These are phyloP conservation scores for Agrochola lota DNA, from an alignment of 2,888 invertebrate genomes.

Conservation along the genomic window DNA sequence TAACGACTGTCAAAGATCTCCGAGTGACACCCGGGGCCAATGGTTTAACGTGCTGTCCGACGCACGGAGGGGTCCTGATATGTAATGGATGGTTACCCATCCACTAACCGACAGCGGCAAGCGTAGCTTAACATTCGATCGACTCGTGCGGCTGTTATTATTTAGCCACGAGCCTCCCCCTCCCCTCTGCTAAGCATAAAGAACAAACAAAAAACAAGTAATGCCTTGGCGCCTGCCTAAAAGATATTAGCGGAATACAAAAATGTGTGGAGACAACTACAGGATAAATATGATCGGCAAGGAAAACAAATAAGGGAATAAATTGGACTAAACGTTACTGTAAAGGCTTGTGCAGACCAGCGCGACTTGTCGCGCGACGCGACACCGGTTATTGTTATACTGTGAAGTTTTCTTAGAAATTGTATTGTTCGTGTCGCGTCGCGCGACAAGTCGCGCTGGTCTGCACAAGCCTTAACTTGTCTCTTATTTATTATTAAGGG, in stretches of 20 bases:
- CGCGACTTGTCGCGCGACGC: no score
- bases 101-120: neutral
- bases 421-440: no score
- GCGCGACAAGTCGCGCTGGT: no score
- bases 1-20: no score
- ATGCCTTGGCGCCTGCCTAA: neutral
- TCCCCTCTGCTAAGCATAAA: neutral
- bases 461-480: no score
- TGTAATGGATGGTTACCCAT: neutral
- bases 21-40: neutral
- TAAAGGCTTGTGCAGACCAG: no score
- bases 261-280: slow-evolving; percentile 17
- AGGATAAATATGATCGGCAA: slow-evolving; percentile 29
- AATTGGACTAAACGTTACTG: slow-evolving; percentile 48
- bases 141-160: neutral
- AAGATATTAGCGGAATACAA: slow-evolving; percentile 27
- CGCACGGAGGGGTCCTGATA: neutral
- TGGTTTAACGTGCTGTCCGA: neutral
- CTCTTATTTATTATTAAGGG: slow-evolving; percentile 49
- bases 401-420: no score
- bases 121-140: neutral
- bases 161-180: neutral
- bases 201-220: neutral
- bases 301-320: slow-evolving; percentile 55
- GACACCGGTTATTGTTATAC: no score